These are phyloP conservation scores for Lepus timidus DNA, from an alignment of 2,113 vertebrate species.

Conservation along the genomic window DNA sequence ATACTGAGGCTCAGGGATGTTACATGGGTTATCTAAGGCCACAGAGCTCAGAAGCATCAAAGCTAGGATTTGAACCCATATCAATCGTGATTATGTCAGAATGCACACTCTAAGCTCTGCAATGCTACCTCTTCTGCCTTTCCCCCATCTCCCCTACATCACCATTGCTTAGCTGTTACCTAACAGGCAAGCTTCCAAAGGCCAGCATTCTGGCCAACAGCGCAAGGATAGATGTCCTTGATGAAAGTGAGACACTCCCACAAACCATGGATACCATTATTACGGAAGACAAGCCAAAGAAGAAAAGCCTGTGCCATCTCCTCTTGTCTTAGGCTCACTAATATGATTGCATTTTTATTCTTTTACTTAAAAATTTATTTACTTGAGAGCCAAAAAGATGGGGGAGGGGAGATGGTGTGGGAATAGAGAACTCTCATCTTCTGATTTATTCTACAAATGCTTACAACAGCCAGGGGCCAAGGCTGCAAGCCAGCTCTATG, in stretches of 20 bases:
- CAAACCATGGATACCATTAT: not conserved
- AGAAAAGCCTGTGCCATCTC: not conserved
- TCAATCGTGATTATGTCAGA: not conserved
- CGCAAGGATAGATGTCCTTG: not conserved
- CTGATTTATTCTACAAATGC: too few relatives aligned
- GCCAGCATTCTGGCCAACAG: not conserved
- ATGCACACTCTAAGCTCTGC: not conserved
- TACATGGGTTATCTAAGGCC: not conserved
- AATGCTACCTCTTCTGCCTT: not conserved
- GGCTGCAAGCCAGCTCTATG: too few relatives aligned
- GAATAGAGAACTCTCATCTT: too few relatives aligned
- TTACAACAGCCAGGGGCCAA: too few relatives aligned
- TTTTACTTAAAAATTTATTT: too few relatives aligned
- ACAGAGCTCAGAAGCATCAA: slow-evolving; percentile 18
- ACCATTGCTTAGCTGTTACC: not conserved
- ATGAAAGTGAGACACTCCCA: not conserved
- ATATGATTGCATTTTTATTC: not conserved
- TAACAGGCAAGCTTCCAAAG: not conserved
- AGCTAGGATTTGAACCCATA: slow-evolving; percentile 25
- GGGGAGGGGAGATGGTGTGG: too few relatives aligned
- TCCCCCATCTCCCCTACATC: not conserved
- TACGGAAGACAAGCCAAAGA: not conserved
- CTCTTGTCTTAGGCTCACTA: not conserved
- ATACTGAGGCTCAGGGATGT: slow-evolving; percentile 11
- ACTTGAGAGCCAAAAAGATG: too few relatives aligned